Base-by-base conservation (phyloP, 2,797 vertebrate species). In the Hephaestus fuliginosus region DNA sequence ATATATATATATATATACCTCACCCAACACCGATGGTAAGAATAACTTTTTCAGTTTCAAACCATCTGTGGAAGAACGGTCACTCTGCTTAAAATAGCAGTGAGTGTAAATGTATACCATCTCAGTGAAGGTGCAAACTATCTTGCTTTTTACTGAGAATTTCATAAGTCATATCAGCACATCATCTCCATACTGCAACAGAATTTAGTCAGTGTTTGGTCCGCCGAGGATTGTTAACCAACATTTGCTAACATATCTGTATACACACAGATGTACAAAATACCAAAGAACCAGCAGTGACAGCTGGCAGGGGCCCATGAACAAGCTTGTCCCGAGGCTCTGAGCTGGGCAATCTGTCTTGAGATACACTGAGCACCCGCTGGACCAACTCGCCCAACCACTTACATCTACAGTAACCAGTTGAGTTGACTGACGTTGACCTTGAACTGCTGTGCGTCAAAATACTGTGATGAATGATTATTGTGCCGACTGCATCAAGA, bases 191-290 rank as follows among this genome's bases (percentile, higher is more conserved):
- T 66, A 63, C 48, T 74, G 81, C 17, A 74, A 55, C 55, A 76
- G 43, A 55, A 52, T 69, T 70, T 49, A 70, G 56, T 61, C 48
- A 30, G 53, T 18, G 18, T 67, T 72, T 51, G 53, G 65, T 41
- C 74, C 12, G 2, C 51, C 61, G 80, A 65, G 65, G 75, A 20
- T 68, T 79, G 57, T 51, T 44, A 65, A 65, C 52, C 18, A 75
- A 33, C 76, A 57, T 73, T 69, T 70, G 39, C 20, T 11, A 25
- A 36, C 22, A 28, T 22, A 52, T 41, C 17, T 18, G 17, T 36
- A 22, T 46, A 57, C 25, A 75, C 20, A 25, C 74, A 88, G 81
- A 88, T 85, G 71, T 66, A 5, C 14, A 67, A 62, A 30, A 63
- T 20, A 61, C 30, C 7, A 39, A 70, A 48, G 25, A 49, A 44